Conservation (phyloP, 2,797 vertebrate species). For the Galaxias olidus region DNA sequence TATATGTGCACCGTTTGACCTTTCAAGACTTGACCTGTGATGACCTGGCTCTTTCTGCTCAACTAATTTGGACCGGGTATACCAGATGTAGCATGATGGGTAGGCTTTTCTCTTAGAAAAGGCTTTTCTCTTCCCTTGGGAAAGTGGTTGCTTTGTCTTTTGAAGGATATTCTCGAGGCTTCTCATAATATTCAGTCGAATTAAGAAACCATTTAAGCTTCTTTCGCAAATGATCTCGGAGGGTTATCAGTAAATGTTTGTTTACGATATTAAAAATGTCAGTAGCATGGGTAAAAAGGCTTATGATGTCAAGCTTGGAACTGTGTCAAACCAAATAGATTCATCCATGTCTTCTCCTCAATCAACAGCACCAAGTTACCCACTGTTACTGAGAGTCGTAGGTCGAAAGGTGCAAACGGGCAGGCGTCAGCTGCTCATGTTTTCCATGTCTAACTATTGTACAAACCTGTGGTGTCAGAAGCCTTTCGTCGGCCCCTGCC, state of each 20-base stretch:
- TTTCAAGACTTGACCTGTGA: slow-evolving; percentile 30
- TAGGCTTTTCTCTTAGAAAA: slow-evolving; percentile 2
- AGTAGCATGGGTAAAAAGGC: too few species aligned
- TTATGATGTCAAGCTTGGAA: too few species aligned
- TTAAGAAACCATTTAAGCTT: too few species aligned
- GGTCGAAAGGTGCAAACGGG: slow-evolving; percentile 28
- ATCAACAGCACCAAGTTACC: slow-evolving; percentile 26
- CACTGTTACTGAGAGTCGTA: slow-evolving; percentile 34
- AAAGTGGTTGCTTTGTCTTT: background rate
- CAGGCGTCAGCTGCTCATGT: slow-evolving; percentile 24
- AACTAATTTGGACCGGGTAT: background rate
- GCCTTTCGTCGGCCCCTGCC: slow-evolving; percentile 3
- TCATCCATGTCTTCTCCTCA: slow-evolving; percentile 15
- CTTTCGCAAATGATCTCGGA: too few species aligned
- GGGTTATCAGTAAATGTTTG: too few species aligned
- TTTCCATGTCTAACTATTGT: slow-evolving; percentile 28
- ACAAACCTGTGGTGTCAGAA: slow-evolving; percentile 22
- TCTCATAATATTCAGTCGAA: too few species aligned
- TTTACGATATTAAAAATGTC: too few species aligned
- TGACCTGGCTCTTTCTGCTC: slow-evolving; percentile 2
- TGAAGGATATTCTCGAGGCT: too few species aligned
- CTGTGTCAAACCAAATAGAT: too few species aligned
- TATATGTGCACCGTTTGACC: slow-evolving; percentile 29
- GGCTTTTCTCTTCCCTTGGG: background rate
- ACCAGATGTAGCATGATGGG: background rate